A percentile compares a stretch with the other conserved stretches of the same genome.
Conservation (phyloP, 2,888 invertebrate species). For the Chironomus riparius region DNA sequence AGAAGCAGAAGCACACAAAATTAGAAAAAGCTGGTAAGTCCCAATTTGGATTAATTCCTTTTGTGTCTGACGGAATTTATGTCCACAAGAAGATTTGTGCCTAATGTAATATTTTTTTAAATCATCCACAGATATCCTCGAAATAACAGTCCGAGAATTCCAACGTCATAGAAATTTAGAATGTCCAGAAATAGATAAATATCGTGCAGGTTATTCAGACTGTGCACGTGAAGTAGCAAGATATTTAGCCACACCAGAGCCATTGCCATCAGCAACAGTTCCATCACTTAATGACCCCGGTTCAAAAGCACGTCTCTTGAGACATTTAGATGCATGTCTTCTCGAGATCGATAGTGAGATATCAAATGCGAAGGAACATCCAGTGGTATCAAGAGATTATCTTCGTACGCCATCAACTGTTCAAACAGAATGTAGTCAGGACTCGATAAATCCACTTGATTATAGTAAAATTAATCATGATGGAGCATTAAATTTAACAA, state of each 20-base stretch:
- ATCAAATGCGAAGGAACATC: conserved; percentile 9
- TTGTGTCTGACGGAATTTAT: neutral
- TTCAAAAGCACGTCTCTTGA: conserved; percentile 48
- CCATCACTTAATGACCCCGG: conserved; percentile 48
- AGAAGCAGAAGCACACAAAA: conserved; percentile 65
- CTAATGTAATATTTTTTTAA: neutral
- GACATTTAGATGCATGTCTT: conserved; percentile 52
- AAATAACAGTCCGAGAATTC: conserved; percentile 72
- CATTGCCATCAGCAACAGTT: conserved; percentile 39
- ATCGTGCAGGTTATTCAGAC: conserved; percentile 53
- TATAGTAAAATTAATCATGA: conserved; percentile 41
- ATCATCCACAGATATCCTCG: conserved; percentile 55
- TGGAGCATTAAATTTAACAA: conserved; percentile 14
- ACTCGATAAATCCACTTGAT: conserved; percentile 44
- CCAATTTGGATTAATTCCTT: neutral
- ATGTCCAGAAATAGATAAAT: conserved; percentile 46
- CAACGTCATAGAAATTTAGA: conserved; percentile 62
- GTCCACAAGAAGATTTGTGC: neutral
- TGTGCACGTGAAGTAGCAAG: conserved; percentile 51
- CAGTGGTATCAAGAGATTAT: conserved; percentile 15
- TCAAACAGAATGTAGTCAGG: conserved; percentile 35
- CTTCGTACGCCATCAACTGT: conserved; percentile 13
- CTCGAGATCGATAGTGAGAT: conserved; percentile 51
- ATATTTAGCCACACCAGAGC: conserved; percentile 41
- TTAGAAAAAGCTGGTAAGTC: conserved; percentile 54